phyloP scores from a whole-genome alignment of 2,888 invertebrate genomes.

The Morpho helenor region DNA sequence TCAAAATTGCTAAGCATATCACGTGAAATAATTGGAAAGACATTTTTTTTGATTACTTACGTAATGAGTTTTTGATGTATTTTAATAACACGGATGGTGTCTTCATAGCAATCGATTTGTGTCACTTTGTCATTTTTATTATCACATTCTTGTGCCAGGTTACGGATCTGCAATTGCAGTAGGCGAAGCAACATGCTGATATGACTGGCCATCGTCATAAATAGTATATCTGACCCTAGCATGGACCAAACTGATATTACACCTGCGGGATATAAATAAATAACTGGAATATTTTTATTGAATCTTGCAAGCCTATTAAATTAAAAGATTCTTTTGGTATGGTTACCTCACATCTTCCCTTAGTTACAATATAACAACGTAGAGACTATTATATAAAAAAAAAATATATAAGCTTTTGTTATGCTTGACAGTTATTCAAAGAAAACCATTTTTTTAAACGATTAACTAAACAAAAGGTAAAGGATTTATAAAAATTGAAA shows the following conservation, averaged over 20 bases:
- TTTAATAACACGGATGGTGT: conserved; percentile 48
- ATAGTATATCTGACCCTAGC: conserved; percentile 57
- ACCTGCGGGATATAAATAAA: conserved; percentile 34
- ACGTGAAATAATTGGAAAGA: too few species aligned
- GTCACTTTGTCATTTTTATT: conserved; percentile 1
- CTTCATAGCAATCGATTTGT: conserved; percentile 39
- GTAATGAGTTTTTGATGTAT: conserved; percentile 57
- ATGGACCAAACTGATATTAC: conserved; percentile 52
- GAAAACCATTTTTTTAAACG: too few species aligned
- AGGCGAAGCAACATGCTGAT: conserved; percentile 57
- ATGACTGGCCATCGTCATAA: conserved; percentile 62
- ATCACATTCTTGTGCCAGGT: conserved; percentile 29
- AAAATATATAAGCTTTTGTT: not conserved
- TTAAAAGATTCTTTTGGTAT: too few species aligned
- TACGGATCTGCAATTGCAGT: conserved; percentile 52
- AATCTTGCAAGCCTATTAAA: too few species aligned
- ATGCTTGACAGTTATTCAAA: too few species aligned
- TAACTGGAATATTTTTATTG: not conserved
- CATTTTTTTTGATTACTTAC: conserved; percentile 30
- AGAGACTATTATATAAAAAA: too few species aligned
- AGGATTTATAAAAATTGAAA: too few species aligned
- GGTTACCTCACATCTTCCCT: too few species aligned
- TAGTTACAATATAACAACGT: too few species aligned
- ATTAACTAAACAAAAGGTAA: too few species aligned
- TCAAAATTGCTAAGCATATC: too few species aligned